Base-by-base conservation (phyloP, 2,797 vertebrate species). In the Cyprinodon diabolis region DNA sequence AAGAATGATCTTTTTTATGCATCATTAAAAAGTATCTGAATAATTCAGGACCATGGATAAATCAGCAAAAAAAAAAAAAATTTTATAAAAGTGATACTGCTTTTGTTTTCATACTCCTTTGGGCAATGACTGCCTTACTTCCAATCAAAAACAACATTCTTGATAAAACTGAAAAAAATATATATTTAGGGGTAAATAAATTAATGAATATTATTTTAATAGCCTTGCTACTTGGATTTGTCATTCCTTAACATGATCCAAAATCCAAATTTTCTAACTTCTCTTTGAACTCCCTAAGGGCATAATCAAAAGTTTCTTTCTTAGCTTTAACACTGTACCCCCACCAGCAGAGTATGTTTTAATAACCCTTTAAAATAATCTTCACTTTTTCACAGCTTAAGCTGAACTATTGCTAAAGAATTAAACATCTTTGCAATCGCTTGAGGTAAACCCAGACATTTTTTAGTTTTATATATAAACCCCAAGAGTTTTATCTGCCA, bases 401-500 rank as follows among this genome's bases (percentile, higher is more conserved):
- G 52, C 30, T 23, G 62, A 68, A 51, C 30, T 19, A 47, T 6
- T 45, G 21, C n/a, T 8, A 47, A 14, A 21, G 47, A 77, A 43
- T 71, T 15, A 37, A 68, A 68, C 12, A 52, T 51, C n/a, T 25
- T 4, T 13, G n/a, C 30, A 60, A 71, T 65, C 69, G 60, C 40
- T 58, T 55, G 47, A 76, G 4, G 66, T n/a, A 49, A 77, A 75
- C 37, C 30, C 21, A 74, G 71, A 72, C 43, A 43, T 77, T 72
- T 55, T 47, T 30, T n/a, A 58, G n/a, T 62, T 62, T 52, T 76
- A 65, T 10, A 9, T 37, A 54, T 55, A 60, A 47, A 76, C 57
- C n/a, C 45, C 8, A 10, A 47, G 62, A 66, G 65, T 71, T 37
- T 68, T 75, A 72, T 79, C 75, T 65, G 47, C 58, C 72, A 77